Percentiles rank a stretch among this genome's conserved stretches.
Conservation (phyloP, 2,797 vertebrate genomes). For the Cyclopterus lumpus region DNA sequence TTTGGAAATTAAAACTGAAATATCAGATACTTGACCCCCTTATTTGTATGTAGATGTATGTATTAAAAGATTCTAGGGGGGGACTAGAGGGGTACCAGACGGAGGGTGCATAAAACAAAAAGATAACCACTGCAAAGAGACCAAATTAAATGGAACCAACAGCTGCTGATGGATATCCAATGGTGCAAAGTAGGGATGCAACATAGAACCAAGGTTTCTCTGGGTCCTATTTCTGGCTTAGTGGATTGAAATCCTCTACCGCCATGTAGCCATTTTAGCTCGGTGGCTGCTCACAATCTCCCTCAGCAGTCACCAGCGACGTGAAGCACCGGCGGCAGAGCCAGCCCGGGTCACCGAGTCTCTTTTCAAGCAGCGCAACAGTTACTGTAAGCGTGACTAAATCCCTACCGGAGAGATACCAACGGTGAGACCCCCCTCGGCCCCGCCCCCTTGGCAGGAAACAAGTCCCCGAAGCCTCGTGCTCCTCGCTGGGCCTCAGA, state of each 20-base stretch:
- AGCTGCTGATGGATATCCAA: neutral
- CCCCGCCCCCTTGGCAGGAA: slow-evolving; percentile 36
- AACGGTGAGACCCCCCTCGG: slow-evolving; percentile 32
- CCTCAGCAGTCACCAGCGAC: slow-evolving; percentile 25
- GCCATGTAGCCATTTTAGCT: slow-evolving; percentile 16
- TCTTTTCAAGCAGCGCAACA: slow-evolving; percentile 22
- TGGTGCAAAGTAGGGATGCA: neutral
- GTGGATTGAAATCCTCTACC: slow-evolving; percentile 5
- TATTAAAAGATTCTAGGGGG: neutral
- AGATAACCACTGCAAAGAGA: neutral
- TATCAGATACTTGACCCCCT: neutral
- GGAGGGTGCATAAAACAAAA: neutral
- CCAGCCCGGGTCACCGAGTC: slow-evolving; percentile 45
- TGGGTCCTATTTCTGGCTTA: neutral
- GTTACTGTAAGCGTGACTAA: slow-evolving; percentile 50
- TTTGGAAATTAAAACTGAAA: neutral
- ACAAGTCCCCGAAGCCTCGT: slow-evolving; percentile 66
- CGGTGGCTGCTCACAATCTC: slow-evolving; percentile 16
- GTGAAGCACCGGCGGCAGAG: slow-evolving; percentile 44
- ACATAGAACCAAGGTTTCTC: neutral
- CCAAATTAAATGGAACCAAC: too few species aligned
- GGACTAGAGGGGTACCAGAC: neutral
- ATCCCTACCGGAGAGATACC: slow-evolving; percentile 57
- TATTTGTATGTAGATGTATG: neutral
- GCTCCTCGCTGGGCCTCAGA: slow-evolving; percentile 55